These are phyloP conservation scores for Andricus curvator DNA, from an alignment of 2,888 invertebrate species.

Conservation along the genomic window DNA sequence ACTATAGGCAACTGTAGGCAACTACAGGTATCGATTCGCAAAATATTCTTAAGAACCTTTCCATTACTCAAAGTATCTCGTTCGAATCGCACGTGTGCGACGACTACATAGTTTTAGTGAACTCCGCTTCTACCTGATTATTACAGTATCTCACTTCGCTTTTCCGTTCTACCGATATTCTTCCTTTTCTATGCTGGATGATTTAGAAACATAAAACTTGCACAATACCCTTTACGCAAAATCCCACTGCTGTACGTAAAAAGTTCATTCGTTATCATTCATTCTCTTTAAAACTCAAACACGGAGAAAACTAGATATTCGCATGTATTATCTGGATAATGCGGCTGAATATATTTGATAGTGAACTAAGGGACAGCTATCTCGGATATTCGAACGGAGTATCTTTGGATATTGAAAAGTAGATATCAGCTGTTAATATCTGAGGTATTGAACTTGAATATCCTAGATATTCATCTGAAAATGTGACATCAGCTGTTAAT, in stretches of 20 bases:
- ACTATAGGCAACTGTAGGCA: neutral
- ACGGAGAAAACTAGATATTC: too few species aligned
- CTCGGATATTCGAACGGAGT: too few species aligned
- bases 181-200: neutral
- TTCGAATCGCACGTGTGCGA: conserved; percentile 33
- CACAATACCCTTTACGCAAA: conserved; percentile 8
- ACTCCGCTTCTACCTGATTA: conserved; percentile 11
- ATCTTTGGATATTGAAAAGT: too few species aligned
- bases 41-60: conserved; percentile 29
- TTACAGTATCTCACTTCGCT: conserved; percentile 17
- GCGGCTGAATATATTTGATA: too few species aligned
- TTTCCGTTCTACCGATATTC: neutral
- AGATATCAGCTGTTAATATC: too few species aligned
- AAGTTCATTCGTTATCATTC: conserved; percentile 23
- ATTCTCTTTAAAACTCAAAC: conserved; percentile 29
- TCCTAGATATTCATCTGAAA: too few species aligned
- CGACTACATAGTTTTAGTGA: conserved; percentile 22
- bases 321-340: too few species aligned
- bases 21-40: conserved; percentile 33
- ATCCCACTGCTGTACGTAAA: conserved; percentile 18
- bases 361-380: too few species aligned
- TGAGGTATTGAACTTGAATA: too few species aligned
- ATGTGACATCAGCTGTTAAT: too few species aligned
- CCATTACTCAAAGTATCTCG: conserved; percentile 39
- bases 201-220: conserved; percentile 27